phyloP scores from a whole-genome alignment of 2,113 vertebrate species.

The Brachyistius frenatus region DNA sequence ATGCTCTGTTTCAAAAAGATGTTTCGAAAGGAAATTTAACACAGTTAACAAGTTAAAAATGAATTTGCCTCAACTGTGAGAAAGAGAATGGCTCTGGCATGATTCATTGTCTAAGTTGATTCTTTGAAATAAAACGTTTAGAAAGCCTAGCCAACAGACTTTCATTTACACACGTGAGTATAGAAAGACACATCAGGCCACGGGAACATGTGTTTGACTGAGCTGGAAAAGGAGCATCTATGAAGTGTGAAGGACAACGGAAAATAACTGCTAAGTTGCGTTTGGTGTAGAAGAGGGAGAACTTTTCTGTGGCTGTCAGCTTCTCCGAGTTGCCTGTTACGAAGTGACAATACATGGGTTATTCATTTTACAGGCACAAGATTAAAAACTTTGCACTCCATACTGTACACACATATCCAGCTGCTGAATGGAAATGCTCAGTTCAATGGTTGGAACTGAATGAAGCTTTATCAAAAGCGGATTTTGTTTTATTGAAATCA shows the following conservation, averaged over 20 bases:
- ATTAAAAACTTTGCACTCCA: not conserved
- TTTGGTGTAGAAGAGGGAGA: not conserved
- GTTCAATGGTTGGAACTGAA: not conserved
- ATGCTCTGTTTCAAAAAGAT: too few species aligned
- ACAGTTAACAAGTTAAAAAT: too few species aligned
- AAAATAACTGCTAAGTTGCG: not conserved
- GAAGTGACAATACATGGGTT: not conserved
- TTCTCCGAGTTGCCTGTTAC: not conserved
- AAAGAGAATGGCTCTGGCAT: not conserved
- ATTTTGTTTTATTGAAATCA: conserved; percentile 49
- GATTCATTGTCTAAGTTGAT: not conserved
- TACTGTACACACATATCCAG: not conserved
- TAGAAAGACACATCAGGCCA: conserved; percentile 3
- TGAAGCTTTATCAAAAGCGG: conserved; percentile 26
- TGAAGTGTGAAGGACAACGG: not conserved
- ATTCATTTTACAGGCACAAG: conserved; percentile 1
- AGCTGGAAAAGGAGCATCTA: not conserved
- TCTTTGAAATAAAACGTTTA: not conserved
- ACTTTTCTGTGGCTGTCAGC: not conserved
- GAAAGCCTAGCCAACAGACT: not conserved
- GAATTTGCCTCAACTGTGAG: not conserved
- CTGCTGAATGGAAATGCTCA: conserved; percentile 5
- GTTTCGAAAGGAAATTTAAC: too few species aligned
- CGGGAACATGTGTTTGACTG: not conserved
- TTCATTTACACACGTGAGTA: not conserved